A percentile compares a stretch with the other conserved stretches of the same genome.
Evolutionary conservation across 2,888 invertebrate species (phyloP).

Genomic region (Xylophagus ater): DNA sequence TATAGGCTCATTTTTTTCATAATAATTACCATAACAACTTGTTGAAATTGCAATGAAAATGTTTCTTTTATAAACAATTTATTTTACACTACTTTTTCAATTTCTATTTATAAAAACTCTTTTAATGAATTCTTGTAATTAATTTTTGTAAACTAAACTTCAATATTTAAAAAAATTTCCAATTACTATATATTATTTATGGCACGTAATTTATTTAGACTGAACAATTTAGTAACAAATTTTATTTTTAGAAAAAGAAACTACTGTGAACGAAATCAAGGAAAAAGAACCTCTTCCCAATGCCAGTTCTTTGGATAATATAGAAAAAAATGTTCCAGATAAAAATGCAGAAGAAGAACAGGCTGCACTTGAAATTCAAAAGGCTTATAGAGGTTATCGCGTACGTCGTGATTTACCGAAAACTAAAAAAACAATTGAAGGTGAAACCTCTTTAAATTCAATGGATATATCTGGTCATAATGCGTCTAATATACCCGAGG

Average conservation of each 20-base stretch:
- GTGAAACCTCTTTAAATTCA: neutral
- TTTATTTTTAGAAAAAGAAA: neutral
- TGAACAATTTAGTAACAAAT: neutral
- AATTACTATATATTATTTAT: neutral
- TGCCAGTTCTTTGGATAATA: neutral
- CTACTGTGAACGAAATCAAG: neutral
- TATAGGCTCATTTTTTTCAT: too few species aligned
- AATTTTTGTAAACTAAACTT: too few species aligned
- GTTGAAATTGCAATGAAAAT: too few species aligned
- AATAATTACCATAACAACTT: too few species aligned
- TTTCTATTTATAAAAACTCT: too few species aligned
- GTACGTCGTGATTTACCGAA: conserved; percentile 11
- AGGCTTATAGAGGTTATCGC: conserved; percentile 18
- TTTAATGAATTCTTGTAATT: too few species aligned
- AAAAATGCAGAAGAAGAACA: conserved; percentile 8
- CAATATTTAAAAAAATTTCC: neutral
- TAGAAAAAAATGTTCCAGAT: neutral
- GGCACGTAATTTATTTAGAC: neutral
- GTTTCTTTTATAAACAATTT: too few species aligned
- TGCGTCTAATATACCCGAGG: neutral
- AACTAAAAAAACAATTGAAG: conserved; percentile 1
- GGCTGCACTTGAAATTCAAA: conserved; percentile 19
- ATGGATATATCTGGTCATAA: neutral
- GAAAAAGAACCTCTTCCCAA: too few species aligned
- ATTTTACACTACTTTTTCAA: too few species aligned